Conservation (phyloP, 1,140 invertebrate species). For the Drosophila auraria region DNA sequence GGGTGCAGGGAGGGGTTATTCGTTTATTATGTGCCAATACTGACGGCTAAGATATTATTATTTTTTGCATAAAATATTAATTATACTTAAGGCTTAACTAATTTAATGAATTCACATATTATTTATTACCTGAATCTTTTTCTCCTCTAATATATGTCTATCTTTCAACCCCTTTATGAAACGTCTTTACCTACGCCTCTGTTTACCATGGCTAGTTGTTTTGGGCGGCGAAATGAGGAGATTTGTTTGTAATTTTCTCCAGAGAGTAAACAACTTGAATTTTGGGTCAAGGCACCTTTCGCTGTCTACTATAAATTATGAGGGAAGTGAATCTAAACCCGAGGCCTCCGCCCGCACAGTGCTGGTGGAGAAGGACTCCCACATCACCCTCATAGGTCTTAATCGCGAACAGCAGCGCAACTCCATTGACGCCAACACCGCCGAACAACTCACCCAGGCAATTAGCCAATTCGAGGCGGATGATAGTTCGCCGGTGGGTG, state of each 20-base stretch:
- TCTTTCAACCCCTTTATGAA: not conserved
- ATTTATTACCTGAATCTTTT: not conserved
- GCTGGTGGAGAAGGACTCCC: constrained; percentile 85
- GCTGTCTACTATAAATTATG: constrained; percentile 13
- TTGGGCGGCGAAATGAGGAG: constrained; percentile 48
- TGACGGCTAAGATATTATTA: not conserved
- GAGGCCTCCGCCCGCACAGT: constrained; percentile 27
- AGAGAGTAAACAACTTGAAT: constrained; percentile 12
- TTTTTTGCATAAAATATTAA: not conserved
- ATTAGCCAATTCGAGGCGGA: constrained; percentile 93
- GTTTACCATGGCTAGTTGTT: not conserved
- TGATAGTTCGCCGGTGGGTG: constrained; percentile 88
- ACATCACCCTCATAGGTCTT: constrained; percentile 92
- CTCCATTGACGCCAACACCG: constrained; percentile 90
- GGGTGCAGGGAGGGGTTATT: not conserved
- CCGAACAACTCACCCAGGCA: constrained; percentile 89
- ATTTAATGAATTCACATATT: not conserved
- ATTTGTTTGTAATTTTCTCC: constrained; percentile 49
- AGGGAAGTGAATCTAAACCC: not conserved
- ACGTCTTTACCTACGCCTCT: not conserved
- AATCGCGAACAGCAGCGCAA: constrained; percentile 94
- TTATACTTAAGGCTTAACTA: not conserved
- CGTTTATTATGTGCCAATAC: not conserved
- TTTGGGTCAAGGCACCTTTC: constrained; percentile 18
- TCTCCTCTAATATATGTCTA: no score